Evolutionary conservation across 2,797 vertebrate genomes (phyloP), one percentile per base, ranked within the genome.

Genomic region (Choloepus didactylus): DNA sequence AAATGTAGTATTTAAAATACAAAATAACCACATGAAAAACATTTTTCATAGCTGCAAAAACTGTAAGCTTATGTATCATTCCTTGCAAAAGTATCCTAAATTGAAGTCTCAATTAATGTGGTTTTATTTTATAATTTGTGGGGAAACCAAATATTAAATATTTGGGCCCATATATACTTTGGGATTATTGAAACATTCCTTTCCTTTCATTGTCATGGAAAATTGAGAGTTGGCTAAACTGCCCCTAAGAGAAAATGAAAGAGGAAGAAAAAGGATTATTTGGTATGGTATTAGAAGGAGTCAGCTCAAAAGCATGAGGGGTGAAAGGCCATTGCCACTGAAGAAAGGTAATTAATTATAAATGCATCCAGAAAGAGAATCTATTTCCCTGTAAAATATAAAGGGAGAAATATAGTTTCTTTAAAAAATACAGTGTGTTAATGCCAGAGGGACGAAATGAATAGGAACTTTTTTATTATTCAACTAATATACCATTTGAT

Each of bases 401-500:
- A 69, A 94, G 83, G 49, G 62, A 92, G 85, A 94, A 93, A 87
- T 69, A 67, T 21, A 70, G 87, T 59, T 75, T 70, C 76, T 87
- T 66, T 72, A 51, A 46, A 91, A 87, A 79, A 56, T 18, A 62
- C 81, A 35, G 82, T 16, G 44, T 75, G 93, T 82, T 75, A 46
- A 18, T 29, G 89, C 96, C 76, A 66, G 66, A 91, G 66, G 87
- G 79, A 41, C 60, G 69, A 56, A 92, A 87, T 64, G 84, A 91
- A 92, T 31, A 94, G 86, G 83, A 88, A 29, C 14, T 2, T 85
- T 82, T 87, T 80, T 31, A 9, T 91, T 92, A 95, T 96, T 87
- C 91, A 96, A 95, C 88, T 91, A 97, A 97, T 95, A 95, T 87
- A 49, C 72, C 83, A 25, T 95, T 94, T 95, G 89, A 95, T 97